Conservation (phyloP, 2,797 vertebrate species). For the Melanogrammus aeglefinus region DNA sequence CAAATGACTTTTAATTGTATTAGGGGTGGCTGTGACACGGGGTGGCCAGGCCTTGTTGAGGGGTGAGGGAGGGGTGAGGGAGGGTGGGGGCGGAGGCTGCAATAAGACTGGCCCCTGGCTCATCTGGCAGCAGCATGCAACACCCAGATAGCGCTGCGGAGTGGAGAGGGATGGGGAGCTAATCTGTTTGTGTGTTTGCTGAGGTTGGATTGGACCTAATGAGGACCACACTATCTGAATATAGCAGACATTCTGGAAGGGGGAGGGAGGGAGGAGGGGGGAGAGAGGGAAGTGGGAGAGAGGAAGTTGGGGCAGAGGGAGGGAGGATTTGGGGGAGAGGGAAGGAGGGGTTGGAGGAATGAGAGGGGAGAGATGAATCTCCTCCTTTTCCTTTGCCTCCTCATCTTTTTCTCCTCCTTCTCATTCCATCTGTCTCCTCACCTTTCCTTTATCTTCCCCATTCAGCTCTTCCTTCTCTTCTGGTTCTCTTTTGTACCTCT, state of each 20-base stretch:
- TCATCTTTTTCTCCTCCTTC: not conserved
- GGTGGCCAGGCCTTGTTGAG: slow-evolving; percentile 31
- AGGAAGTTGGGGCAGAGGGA: slow-evolving; percentile 31
- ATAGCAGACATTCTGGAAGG: slow-evolving; percentile 80
- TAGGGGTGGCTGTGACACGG: slow-evolving; percentile 80
- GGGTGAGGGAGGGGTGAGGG: slow-evolving; percentile 69
- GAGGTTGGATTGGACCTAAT: slow-evolving; percentile 86
- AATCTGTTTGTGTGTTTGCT: slow-evolving; percentile 86
- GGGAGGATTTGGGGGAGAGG: slow-evolving; percentile 56
- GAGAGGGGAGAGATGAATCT: not conserved
- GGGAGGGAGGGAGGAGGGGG: slow-evolving; percentile 35
- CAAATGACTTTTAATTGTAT: slow-evolving; percentile 87
- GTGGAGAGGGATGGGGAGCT: slow-evolving; percentile 77
- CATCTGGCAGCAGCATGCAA: slow-evolving; percentile 80
- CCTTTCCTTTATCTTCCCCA: too few relatives aligned
- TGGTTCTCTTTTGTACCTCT: not conserved
- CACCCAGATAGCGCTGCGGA: slow-evolving; percentile 77
- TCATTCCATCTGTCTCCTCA: too few relatives aligned
- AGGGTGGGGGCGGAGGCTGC: slow-evolving; percentile 60
- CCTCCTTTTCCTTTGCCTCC: not conserved
- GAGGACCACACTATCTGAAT: slow-evolving; percentile 85
- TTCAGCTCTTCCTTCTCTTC: too few relatives aligned
- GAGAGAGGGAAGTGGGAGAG: slow-evolving; percentile 31
- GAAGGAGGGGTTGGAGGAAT: not conserved
- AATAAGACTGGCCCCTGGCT: slow-evolving; percentile 80